Base-by-base conservation (phyloP, 2,888 invertebrate species). In the Synanthedon vespiformis region DNA sequence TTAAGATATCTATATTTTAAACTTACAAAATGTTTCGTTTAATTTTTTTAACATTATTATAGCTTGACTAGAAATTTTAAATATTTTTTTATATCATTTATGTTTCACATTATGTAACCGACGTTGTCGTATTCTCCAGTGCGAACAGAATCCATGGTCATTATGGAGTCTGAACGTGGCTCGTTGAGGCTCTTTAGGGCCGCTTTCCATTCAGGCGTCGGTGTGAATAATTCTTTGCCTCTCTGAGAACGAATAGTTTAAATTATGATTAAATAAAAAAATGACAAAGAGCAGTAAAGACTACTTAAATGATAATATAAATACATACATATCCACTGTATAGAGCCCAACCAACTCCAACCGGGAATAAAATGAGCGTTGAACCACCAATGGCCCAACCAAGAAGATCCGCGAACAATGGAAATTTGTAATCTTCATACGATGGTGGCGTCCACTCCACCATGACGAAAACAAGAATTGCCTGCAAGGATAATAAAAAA, bases 301-400 rank as follows among this genome's bases (percentile, higher is more conserved):
- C 5, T 41, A 41, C 2, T 16, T 22, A 44, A 44, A n/a, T 44
- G 44, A 44, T 12, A 13, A n/a, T 5, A 12, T 5, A 44, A 13
- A 44, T 55, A 80, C 86, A 77, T 61, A 87, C 86, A 55, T 83
- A 83, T 61, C 86, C 86, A n/a, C 74, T 63, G 52, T 71, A 78
- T 0, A 67, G 48, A 0, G 82, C 83, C 82, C 81, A 87, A 8
- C 60, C 61, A 0, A 92, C 88, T 27, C 92, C 91, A 2, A 90
- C 69, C 0, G 94, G 92, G 65, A 95, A 90, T 1, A 93, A 89
- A 0, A 90, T 63, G 2, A 95, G 80, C 0, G 95, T 94, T 1
- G 92, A 81, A 1, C 92, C 58, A 0, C 94, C 93, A 53, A 95
- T 90, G 50, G 90, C 67, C 90, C 93, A 92, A 4, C 95, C 95